Evolutionary conservation across 2,113 vertebrate species (phyloP).

Genomic region (Tachysurus fulvidraco): DNA sequence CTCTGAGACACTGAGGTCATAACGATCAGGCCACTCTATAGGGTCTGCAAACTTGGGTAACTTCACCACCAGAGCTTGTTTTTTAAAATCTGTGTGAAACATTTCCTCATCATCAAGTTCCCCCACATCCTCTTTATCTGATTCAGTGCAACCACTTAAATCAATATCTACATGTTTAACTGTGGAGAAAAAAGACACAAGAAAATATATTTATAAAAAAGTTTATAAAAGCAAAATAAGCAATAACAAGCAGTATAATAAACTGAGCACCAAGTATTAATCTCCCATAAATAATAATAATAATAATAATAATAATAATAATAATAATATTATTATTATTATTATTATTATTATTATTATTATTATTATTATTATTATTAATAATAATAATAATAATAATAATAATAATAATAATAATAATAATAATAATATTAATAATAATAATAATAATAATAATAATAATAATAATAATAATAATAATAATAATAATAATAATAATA

Average conservation of each 20-base stretch:
- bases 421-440: too few relatives aligned
- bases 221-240: background rate
- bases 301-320: too few relatives aligned
- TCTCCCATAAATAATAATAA: too few relatives aligned
- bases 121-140: background rate
- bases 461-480: background rate
- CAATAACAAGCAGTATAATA: background rate
- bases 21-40: background rate
- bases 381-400: too few relatives aligned
- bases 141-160: background rate
- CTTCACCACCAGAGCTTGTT: background rate
- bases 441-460: too few relatives aligned
- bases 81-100: background rate
- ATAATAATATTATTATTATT: too few relatives aligned
- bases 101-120: background rate
- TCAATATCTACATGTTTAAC: background rate
- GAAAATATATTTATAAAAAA: background rate
- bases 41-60: background rate
- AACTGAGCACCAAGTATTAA: background rate
- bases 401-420: too few relatives aligned
- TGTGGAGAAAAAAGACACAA: background rate
- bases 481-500: too few relatives aligned
- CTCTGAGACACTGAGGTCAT: background rate
- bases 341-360: too few relatives aligned
- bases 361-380: too few relatives aligned